Percentiles rank a stretch among this genome's conserved stretches.
These are phyloP conservation scores for Smutsia gigantea DNA, from an alignment of 2,797 vertebrate genomes.

Conservation along the genomic window DNA sequence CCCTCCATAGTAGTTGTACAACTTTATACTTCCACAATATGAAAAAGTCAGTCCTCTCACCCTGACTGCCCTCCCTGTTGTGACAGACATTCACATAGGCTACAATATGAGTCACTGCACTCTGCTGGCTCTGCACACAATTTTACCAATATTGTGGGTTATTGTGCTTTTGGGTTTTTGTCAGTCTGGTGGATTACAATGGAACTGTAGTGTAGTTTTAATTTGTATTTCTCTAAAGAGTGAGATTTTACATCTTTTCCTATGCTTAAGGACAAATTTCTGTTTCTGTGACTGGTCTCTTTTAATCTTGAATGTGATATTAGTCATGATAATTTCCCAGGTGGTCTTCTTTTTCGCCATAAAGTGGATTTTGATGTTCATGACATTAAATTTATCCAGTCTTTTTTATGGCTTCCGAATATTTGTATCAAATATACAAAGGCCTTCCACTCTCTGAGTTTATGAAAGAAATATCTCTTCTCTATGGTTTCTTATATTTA, in stretches of 20 bases:
- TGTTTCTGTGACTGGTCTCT: not conserved
- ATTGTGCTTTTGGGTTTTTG: not conserved
- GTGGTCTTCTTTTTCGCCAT: not conserved
- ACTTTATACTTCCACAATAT: not conserved
- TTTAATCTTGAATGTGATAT: not conserved
- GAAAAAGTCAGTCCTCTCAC: not conserved
- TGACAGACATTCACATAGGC: not conserved
- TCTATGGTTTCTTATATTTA: not conserved
- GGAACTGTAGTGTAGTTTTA: not conserved
- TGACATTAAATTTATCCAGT: not conserved
- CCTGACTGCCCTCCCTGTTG: not conserved
- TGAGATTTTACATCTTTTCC: not conserved
- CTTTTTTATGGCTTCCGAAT: not conserved
- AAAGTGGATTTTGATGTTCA: not conserved
- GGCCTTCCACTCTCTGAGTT: not conserved
- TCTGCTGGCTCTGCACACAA: not conserved
- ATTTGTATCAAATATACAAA: not conserved
- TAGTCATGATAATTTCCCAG: not conserved
- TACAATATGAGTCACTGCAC: not conserved
- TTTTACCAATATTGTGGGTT: not conserved
- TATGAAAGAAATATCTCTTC: not conserved
- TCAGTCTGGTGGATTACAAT: not conserved
- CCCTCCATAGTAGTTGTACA: not conserved
- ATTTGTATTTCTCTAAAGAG: not conserved
- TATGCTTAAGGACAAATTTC: not conserved